Evolutionary conservation across 1,140 invertebrate genomes (phyloP).

Genomic region (Chironomus striatipennis): DNA sequence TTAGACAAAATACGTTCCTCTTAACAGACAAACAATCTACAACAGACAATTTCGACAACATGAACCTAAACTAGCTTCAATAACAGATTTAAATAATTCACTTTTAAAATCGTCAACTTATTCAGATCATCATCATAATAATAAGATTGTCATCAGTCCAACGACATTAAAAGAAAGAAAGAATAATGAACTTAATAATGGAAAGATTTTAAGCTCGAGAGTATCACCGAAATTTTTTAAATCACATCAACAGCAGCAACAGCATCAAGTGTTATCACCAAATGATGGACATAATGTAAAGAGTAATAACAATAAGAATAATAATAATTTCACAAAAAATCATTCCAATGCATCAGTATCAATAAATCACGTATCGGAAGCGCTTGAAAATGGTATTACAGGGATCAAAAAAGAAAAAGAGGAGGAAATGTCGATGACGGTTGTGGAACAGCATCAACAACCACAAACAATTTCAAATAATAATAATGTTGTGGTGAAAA

Average conservation of each 20-base stretch:
- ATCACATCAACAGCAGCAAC: not conserved
- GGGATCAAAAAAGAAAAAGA: conserved; percentile 1
- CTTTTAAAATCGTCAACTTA: not conserved
- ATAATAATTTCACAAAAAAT: not conserved
- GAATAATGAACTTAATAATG: not conserved
- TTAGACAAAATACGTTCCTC: conserved; percentile 23
- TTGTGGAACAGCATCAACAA: not conserved
- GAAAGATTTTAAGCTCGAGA: not conserved
- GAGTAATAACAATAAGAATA: not conserved
- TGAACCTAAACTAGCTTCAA: not conserved
- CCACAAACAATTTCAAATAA: not conserved
- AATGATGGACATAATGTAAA: not conserved
- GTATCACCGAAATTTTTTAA: not conserved
- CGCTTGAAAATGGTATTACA: conserved; percentile 17
- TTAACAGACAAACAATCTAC: conserved; percentile 1
- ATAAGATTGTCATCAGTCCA: not conserved
- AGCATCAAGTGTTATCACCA: not conserved
- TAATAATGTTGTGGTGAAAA: not conserved
- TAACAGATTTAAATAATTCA: not conserved
- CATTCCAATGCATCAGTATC: conserved; percentile 19
- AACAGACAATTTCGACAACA: conserved; percentile 7
- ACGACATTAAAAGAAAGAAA: not conserved
- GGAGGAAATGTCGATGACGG: not conserved
- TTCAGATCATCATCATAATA: not conserved
- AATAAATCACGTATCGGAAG: not conserved